Percentiles rank a stretch among this genome's conserved stretches.
Conservation (phyloP, 2,113 vertebrate species). For the Calidris pugnax region DNA sequence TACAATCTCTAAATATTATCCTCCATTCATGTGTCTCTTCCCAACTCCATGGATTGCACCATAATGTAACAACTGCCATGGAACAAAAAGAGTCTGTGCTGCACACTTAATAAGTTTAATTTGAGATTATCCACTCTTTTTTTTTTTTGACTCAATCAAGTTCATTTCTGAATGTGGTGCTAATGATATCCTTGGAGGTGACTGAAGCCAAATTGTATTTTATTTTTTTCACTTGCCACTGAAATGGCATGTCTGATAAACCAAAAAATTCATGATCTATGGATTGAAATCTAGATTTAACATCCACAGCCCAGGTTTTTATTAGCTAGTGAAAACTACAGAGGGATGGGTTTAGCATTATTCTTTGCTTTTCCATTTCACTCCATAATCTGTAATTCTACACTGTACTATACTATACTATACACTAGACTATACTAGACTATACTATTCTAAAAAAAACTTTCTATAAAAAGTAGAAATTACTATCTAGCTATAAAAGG, state of each 20-base stretch:
- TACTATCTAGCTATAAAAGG: background rate
- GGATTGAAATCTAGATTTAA: background rate
- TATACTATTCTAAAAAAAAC: background rate
- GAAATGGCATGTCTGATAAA: background rate
- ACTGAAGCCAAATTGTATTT: background rate
- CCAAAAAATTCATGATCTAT: background rate
- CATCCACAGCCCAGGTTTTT: background rate
- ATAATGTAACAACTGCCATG: background rate
- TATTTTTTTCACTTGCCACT: background rate
- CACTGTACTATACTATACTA: background rate
- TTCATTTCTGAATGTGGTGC: fast-evolving
- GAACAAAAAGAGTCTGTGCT: background rate
- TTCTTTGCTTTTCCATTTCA: background rate
- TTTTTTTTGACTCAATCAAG: background rate
- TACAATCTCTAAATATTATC: background rate
- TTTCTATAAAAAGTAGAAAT: background rate
- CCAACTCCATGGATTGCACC: background rate
- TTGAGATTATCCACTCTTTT: background rate
- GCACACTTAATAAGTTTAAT: background rate
- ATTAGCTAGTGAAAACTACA: background rate
- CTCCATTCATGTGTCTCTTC: background rate
- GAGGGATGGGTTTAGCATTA: fast-evolving
- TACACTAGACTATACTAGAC: fast-evolving
- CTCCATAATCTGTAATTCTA: background rate
- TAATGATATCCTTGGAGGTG: background rate